A percentile compares a stretch with the other conserved stretches of the same genome.
These are phyloP conservation scores for Lycaena phlaeas DNA, from an alignment of 2,888 invertebrate genomes.

Conservation along the genomic window DNA sequence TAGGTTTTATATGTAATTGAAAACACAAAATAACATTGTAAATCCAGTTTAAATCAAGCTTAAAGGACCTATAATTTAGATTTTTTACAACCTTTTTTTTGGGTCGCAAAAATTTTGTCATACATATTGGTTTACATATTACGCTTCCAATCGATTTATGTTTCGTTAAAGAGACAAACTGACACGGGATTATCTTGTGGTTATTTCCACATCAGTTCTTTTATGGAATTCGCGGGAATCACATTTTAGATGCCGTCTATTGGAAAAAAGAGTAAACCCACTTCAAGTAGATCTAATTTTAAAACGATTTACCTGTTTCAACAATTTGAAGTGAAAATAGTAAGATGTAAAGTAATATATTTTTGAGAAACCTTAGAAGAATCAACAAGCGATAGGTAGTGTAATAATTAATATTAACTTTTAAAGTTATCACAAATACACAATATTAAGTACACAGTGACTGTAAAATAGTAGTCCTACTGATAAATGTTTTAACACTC, in stretches of 20 bases:
- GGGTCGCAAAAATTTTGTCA: slow-evolving; percentile 8
- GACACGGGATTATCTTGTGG: slow-evolving; percentile 41
- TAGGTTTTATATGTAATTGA: too few species aligned
- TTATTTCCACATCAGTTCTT: slow-evolving; percentile 41
- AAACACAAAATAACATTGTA: too few species aligned
- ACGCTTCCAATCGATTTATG: slow-evolving; percentile 40
- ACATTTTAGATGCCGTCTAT: slow-evolving; percentile 9
- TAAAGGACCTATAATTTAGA: too few species aligned
- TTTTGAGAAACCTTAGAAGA: too few species aligned
- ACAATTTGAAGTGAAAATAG: too few species aligned
- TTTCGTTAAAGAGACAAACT: slow-evolving; percentile 46
- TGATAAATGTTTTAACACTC: neutral
- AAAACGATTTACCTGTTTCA: too few species aligned
- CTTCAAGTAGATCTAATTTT: too few species aligned
- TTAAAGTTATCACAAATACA: neutral
- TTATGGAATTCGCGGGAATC: slow-evolving; percentile 34
- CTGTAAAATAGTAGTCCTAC: neutral
- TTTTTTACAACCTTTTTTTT: neutral
- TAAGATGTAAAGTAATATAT: too few species aligned
- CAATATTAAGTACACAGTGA: neutral
- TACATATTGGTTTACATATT: slow-evolving; percentile 54
- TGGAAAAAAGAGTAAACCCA: neutral
- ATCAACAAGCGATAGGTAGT: too few species aligned
- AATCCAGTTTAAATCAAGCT: too few species aligned
- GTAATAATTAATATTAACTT: too few species aligned